Percentiles rank a stretch among this genome's conserved stretches.
These are phyloP conservation scores for Phylloscopus collybita DNA, from an alignment of 2,797 vertebrate species.

Conservation along the genomic window DNA sequence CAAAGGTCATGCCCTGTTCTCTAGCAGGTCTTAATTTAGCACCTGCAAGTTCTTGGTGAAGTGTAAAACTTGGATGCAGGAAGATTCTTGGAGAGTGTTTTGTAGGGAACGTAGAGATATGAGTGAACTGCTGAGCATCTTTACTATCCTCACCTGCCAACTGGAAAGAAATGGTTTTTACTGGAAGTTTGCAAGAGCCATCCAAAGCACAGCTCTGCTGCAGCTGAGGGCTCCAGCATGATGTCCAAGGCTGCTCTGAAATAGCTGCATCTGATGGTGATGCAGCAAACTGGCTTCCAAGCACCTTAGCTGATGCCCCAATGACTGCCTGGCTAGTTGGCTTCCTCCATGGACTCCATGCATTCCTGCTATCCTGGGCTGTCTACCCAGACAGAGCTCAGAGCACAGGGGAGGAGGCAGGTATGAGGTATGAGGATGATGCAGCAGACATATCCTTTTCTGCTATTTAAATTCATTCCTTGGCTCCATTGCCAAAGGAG, in stretches of 20 bases:
- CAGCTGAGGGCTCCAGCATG: background rate
- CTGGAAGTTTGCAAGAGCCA: background rate
- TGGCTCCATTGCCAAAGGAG: background rate
- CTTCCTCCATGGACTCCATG: background rate
- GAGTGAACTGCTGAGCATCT: background rate
- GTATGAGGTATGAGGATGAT: background rate
- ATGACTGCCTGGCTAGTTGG: background rate
- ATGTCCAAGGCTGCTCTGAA: background rate
- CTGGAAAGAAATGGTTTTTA: background rate
- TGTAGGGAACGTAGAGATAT: background rate
- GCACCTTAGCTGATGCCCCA: accelerated
- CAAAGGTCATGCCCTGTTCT: slow-evolving; percentile 55
- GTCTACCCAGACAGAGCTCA: background rate
- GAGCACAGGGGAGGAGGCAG: background rate
- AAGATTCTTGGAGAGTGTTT: background rate
- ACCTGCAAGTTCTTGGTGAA: slow-evolving; percentile 1
- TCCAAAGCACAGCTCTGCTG: background rate
- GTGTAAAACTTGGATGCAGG: background rate
- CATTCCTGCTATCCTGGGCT: background rate
- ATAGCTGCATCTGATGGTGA: background rate
- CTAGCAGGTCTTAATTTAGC: slow-evolving; percentile 45
- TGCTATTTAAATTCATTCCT: background rate
- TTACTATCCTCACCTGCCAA: background rate
- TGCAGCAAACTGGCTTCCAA: background rate
- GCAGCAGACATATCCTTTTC: background rate